These are phyloP conservation scores for Drosophila dives DNA, from an alignment of 2,888 invertebrate species.

Conservation along the genomic window DNA sequence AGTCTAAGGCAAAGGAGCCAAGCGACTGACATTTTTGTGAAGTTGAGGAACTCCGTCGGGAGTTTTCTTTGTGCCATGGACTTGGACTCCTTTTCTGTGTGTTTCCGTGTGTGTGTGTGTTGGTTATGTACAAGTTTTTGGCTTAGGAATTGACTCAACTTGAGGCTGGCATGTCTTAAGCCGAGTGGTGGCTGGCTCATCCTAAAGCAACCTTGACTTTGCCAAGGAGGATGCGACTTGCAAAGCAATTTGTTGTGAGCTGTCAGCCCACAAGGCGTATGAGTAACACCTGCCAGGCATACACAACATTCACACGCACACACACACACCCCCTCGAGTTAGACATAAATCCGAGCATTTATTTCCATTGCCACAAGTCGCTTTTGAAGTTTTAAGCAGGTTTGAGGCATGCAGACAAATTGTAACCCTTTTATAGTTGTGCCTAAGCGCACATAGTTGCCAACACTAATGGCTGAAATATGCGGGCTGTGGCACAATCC, in stretches of 20 bases:
- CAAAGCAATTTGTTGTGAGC: slow-evolving; percentile 73
- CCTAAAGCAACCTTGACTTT: slow-evolving; percentile 70
- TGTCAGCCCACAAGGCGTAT: slow-evolving; percentile 62
- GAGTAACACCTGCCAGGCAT: slow-evolving; percentile 67
- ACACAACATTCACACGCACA: slow-evolving; percentile 9
- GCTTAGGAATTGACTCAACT: slow-evolving; percentile 38
- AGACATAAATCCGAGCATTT: slow-evolving; percentile 79
- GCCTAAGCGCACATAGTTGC: slow-evolving; percentile 48
- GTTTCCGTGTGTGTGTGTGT: slow-evolving; percentile 4
- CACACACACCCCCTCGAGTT: slow-evolving; percentile 15
- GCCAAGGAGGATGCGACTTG: slow-evolving; percentile 37
- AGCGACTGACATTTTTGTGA: slow-evolving; percentile 70
- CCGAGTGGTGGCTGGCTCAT: slow-evolving; percentile 32
- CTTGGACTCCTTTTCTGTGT: slow-evolving; percentile 11
- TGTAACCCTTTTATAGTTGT: slow-evolving; percentile 64
- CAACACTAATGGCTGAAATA: slow-evolving; percentile 62
- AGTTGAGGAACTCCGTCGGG: slow-evolving; percentile 73
- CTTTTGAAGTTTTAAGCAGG: slow-evolving; percentile 70
- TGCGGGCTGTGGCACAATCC: slow-evolving; percentile 67
- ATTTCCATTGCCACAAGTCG: slow-evolving; percentile 69
- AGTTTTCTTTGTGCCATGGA: slow-evolving; percentile 43
- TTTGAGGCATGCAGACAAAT: slow-evolving; percentile 37
- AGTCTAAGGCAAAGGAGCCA: slow-evolving; percentile 37
- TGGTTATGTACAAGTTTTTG: slow-evolving; percentile 35
- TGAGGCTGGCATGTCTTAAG: slow-evolving; percentile 48